phyloP scores from a whole-genome alignment of 2,113 vertebrate genomes.

The Anhinga anhinga region DNA sequence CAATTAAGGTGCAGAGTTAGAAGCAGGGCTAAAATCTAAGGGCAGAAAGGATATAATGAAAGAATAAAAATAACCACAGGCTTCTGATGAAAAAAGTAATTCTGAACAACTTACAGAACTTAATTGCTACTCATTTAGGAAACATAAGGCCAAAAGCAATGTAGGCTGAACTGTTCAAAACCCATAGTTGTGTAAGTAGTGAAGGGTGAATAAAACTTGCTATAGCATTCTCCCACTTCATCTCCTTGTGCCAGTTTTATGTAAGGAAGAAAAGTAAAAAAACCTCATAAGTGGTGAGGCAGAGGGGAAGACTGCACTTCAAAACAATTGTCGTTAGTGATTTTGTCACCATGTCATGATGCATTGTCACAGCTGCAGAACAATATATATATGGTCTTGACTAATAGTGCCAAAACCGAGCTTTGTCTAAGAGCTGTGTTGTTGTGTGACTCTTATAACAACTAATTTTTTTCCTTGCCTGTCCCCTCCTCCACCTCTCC shows the following conservation, averaged over 20 bases:
- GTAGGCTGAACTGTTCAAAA: not conserved
- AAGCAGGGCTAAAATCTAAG: conserved; percentile 15
- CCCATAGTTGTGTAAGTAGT: not conserved
- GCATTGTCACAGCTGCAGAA: not conserved
- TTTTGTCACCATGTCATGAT: not conserved
- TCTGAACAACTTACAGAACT: not conserved
- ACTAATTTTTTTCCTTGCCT: not conserved
- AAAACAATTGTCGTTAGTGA: not conserved
- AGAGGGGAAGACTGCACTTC: not conserved
- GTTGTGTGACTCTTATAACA: not conserved
- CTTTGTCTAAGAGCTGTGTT: not conserved
- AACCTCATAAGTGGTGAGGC: not conserved
- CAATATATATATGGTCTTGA: not conserved
- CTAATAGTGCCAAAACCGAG: not conserved
- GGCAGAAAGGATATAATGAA: not conserved
- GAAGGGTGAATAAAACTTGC: not conserved
- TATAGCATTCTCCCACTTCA: not conserved
- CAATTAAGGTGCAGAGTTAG: not conserved
- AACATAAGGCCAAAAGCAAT: not conserved
- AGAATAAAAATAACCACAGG: not conserved
- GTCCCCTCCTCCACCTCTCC: not conserved
- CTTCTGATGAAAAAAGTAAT: not conserved
- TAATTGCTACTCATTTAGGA: not conserved
- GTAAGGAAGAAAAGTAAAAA: not conserved
- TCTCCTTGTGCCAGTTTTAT: not conserved